Conservation (phyloP, 2,888 invertebrate species). For the Chrysodeixis includens region DNA sequence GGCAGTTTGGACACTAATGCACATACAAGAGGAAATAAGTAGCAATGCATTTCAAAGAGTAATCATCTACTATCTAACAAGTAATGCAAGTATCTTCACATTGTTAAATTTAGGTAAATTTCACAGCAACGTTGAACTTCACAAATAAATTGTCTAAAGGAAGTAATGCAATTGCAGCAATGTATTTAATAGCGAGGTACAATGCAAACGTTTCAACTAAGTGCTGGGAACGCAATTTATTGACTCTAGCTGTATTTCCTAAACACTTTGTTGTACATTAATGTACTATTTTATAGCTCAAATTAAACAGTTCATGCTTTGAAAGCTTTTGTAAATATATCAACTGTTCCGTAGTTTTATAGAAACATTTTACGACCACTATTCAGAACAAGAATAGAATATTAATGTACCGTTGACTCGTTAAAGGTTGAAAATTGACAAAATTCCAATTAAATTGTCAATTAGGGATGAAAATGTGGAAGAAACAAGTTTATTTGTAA, state of each 20-base stretch:
- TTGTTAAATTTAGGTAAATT: conserved; percentile 43
- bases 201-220: conserved; percentile 71
- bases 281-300: conserved; percentile 32
- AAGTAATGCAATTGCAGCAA: conserved; percentile 73
- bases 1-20: background rate
- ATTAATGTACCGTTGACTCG: conserved; percentile 8
- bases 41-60: background rate
- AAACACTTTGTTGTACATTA: conserved; percentile 64
- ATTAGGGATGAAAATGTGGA: conserved; percentile 24
- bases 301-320: conserved; percentile 40
- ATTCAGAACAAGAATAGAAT: background rate
- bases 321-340: background rate
- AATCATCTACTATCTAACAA: conserved; percentile 23
- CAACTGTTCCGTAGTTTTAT: background rate
- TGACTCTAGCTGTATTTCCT: conserved; percentile 65
- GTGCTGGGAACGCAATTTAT: conserved; percentile 70
- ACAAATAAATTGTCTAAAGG: conserved; percentile 66
- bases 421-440: conserved; percentile 28
- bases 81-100: conserved; percentile 11
- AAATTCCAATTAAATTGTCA: conserved; percentile 30
- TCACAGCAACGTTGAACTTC: conserved; percentile 39
- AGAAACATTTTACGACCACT: background rate
- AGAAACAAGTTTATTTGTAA: conserved; percentile 36
- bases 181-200: conserved; percentile 72
- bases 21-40: background rate